These are phyloP conservation scores for Danio tinwini DNA, from an alignment of 2,797 vertebrate genomes.

Conservation along the genomic window DNA sequence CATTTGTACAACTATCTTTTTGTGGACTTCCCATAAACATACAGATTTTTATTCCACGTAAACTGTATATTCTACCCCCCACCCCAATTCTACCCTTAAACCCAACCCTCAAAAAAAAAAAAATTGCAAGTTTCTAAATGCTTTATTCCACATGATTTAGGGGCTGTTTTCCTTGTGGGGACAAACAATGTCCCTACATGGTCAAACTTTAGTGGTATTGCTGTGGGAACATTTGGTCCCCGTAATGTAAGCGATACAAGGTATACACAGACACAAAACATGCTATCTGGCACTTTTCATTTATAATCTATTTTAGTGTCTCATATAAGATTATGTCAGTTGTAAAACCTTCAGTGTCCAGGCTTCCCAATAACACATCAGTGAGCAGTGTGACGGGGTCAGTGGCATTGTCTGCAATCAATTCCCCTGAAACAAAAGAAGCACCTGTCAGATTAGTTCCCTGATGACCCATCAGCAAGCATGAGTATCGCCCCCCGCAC, in stretches of 20 bases:
- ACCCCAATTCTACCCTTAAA: too few relatives aligned
- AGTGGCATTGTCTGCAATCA: conserved; percentile 78
- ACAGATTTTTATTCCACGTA: too few relatives aligned
- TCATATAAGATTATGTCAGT: conserved; percentile 27
- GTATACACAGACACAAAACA: background rate
- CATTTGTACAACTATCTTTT: too few relatives aligned
- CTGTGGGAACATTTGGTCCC: too few relatives aligned
- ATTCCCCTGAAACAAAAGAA: conserved; percentile 83
- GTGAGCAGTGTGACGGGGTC: conserved; percentile 71
- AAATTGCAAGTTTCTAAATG: too few relatives aligned
- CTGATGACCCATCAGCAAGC: conserved; percentile 62
- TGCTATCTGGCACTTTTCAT: background rate
- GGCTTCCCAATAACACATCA: conserved; percentile 68
- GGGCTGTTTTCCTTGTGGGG: too few relatives aligned
- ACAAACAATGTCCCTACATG: too few relatives aligned
- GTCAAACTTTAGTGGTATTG: too few relatives aligned
- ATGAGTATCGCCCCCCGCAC: conserved; percentile 56
- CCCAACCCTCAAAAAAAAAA: background rate
- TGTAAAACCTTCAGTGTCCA: conserved; percentile 43
- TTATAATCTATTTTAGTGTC: conserved; percentile 15
- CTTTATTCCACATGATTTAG: too few relatives aligned
- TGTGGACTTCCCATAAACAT: too few relatives aligned
- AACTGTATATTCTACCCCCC: too few relatives aligned
- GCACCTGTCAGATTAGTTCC: conserved; percentile 85
- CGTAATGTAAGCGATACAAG: too few relatives aligned